phyloP scores from a whole-genome alignment of 2,888 invertebrate species.

The Aleiodes leptofemur region DNA sequence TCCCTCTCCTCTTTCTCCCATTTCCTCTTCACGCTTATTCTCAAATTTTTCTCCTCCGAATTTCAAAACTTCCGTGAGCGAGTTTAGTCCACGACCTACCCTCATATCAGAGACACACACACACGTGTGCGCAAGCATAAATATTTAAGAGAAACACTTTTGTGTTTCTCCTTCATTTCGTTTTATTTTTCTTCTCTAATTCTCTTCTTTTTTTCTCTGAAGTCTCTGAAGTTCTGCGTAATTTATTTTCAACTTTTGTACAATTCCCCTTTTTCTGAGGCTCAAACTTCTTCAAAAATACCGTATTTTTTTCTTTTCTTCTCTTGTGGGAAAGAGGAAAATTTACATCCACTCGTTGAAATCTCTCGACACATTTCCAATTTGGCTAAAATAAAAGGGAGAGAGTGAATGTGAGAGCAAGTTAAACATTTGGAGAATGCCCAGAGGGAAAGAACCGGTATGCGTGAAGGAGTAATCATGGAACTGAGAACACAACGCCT shows the following conservation, averaged over 20 bases:
- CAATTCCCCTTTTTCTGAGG: neutral
- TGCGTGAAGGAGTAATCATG: slow-evolving; percentile 38
- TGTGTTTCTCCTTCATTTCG: slow-evolving; percentile 30
- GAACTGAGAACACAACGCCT: slow-evolving; percentile 31
- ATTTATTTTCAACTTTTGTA: slow-evolving; percentile 5
- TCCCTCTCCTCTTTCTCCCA: slow-evolving; percentile 33
- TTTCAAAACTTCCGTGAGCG: slow-evolving; percentile 18
- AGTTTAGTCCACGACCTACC: slow-evolving; percentile 56
- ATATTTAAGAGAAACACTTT: slow-evolving; percentile 61
- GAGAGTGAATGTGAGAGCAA: slow-evolving; percentile 39
- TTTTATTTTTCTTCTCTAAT: slow-evolving; percentile 11
- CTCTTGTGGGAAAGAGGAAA: slow-evolving; percentile 29
- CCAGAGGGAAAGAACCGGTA: slow-evolving; percentile 41
- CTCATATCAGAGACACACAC: slow-evolving; percentile 49
- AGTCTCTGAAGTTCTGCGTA: neutral
- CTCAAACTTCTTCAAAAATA: neutral
- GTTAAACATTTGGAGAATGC: slow-evolving; percentile 46
- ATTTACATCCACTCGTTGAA: slow-evolving; percentile 38
- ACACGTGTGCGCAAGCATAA: slow-evolving; percentile 60
- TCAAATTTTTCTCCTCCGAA: slow-evolving; percentile 36
- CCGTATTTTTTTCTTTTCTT: slow-evolving; percentile 10
- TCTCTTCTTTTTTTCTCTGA: neutral
- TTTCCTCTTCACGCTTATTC: slow-evolving; percentile 42
- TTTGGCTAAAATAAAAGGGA: slow-evolving; percentile 31
- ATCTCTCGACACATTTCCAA: slow-evolving; percentile 37